Percentiles rank a stretch among this genome's conserved stretches.
Conservation (phyloP, 2,797 vertebrate genomes). For the Amazona finschi region DNA sequence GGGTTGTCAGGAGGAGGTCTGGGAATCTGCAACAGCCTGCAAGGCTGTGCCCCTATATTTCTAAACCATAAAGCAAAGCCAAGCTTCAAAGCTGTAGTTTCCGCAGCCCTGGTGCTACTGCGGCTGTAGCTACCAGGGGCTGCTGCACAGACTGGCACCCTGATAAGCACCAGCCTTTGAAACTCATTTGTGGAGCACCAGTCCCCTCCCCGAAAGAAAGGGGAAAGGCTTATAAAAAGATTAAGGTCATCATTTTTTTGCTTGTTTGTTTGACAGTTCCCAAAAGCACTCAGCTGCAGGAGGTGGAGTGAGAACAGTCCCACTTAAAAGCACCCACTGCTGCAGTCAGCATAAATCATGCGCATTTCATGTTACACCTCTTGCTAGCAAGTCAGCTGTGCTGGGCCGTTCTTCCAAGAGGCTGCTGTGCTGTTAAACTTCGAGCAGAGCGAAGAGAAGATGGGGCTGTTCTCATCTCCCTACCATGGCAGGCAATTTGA, state of each 20-base stretch:
- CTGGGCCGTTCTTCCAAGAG: not conserved
- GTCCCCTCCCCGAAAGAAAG: not conserved
- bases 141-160: not conserved
- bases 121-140: not conserved
- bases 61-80: not conserved
- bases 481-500: not conserved
- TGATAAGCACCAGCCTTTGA: not conserved
- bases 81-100: not conserved
- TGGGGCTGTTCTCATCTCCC: not conserved
- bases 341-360: not conserved
- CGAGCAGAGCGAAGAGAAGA: not conserved
- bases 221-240: not conserved
- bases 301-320: not conserved
- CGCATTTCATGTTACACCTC: not conserved
- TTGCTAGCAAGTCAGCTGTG: not conserved
- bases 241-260: not conserved
- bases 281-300: not conserved
- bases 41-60: not conserved
- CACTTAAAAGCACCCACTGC: not conserved
- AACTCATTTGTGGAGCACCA: not conserved
- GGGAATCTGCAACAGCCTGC: not conserved
- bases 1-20: not conserved
- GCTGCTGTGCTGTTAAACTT: not conserved
- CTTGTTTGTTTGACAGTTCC: conserved; percentile 5
- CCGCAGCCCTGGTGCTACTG: not conserved